Evolutionary conservation across 2,888 invertebrate species (phyloP), one percentile per base, ranked within the genome.

Genomic region (Drosophila neonasuta): DNA sequence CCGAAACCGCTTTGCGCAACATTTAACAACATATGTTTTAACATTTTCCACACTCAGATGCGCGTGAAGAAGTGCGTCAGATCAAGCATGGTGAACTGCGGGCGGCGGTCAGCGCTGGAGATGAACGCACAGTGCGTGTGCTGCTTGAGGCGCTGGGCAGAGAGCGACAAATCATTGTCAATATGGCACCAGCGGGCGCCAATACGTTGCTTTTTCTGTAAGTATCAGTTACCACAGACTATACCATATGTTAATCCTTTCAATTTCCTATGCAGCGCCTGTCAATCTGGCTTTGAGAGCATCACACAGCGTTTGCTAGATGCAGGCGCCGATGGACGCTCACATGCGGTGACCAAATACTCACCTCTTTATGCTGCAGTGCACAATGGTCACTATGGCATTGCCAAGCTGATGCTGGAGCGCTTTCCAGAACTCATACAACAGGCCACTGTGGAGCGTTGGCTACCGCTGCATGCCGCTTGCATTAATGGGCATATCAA

Each of bases 401-500:
- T 97, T 64, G 95, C 95, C 0, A 94, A 94, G 79, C 89, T 95
- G 71, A 91, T 98, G 78, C 91, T 98, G 11, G 92, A 94, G 88
- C 94, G 94, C 83, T 98, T 97, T 91, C 97, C 98, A 0, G 95
- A 96, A 80, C 93, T 97, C 75, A 94, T 96, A 11, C 95, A 95
- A 93, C 95, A 95, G 92, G 94, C 95, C 74, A 98, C 98, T 0
- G 97, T 97, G 0, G 98, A 98, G 90, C 94, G 95, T 81, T 97
- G 97, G 96, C 91, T 97, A 68, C 98, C 98, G 0, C 92, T 98
- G 20, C 99, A 99, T 92, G 97, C 97, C 7, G 97, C 97, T 44
- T 95, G 96, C 70, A 96, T 97, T 86, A 96, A 97, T 83, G 97
- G 97, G 0, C 97, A 97, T 90, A 92, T 94, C 29, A 89, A 93